Conservation (phyloP, 2,113 vertebrate genomes). For the Oenanthe oenanthe region DNA sequence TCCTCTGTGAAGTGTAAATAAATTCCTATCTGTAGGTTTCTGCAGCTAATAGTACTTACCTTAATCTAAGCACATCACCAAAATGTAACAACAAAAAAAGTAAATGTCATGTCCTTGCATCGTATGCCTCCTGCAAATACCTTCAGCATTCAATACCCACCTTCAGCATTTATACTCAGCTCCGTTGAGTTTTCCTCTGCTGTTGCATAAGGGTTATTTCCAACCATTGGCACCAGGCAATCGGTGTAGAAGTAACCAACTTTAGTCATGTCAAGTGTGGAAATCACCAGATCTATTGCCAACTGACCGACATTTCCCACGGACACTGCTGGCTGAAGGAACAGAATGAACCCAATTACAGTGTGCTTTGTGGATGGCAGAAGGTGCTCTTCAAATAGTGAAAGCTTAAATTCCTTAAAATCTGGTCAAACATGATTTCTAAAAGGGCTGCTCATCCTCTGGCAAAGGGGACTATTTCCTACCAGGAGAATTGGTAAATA, state of each 20-base stretch:
- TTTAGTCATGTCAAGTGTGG: conserved; percentile 85
- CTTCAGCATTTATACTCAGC: conserved; percentile 91
- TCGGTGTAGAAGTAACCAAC: conserved; percentile 92
- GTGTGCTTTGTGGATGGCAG: neutral
- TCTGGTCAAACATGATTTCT: neutral
- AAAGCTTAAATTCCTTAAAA: neutral
- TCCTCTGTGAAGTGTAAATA: neutral
- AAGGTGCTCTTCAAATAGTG: neutral
- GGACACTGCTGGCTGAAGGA: conserved; percentile 90
- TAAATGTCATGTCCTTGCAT: neutral
- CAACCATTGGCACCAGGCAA: conserved; percentile 92
- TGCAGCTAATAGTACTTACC: neutral
- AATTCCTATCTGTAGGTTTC: neutral
- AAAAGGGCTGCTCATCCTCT: neutral
- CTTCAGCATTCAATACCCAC: conserved; percentile 64
- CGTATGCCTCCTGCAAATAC: neutral
- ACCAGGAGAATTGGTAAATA: neutral
- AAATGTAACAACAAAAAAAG: neutral
- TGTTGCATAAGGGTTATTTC: conserved; percentile 90
- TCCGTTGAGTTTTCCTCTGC: conserved; percentile 79
- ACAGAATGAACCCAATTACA: neutral
- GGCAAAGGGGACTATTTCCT: neutral
- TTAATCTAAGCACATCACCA: neutral
- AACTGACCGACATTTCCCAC: conserved; percentile 97
- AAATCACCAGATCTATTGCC: conserved; percentile 90